Conservation (phyloP, 2,888 invertebrate genomes). For the Acholoe squamosa region DNA sequence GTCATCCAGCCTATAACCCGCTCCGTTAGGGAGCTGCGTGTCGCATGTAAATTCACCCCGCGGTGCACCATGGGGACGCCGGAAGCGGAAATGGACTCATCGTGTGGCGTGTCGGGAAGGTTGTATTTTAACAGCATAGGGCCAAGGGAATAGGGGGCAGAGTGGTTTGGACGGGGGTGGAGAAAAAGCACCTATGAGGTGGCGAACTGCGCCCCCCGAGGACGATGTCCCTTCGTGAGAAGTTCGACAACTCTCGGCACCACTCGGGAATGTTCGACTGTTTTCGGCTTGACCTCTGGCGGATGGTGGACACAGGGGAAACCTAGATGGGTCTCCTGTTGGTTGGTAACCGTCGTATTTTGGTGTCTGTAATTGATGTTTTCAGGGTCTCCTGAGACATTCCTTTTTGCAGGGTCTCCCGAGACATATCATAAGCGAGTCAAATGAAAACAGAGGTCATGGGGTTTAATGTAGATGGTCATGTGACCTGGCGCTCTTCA, state of each 20-base stretch:
- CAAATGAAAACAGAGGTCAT: too few relatives aligned
- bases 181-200: too few relatives aligned
- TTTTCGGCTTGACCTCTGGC: background rate
- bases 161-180: background rate
- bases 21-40: background rate
- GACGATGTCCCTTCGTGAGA: constrained; percentile 2
- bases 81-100: constrained; percentile 46
- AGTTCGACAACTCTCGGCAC: background rate
- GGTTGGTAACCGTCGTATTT: too few relatives aligned
- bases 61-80: constrained; percentile 32
- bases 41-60: constrained; percentile 2
- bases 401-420: too few relatives aligned
- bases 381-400: too few relatives aligned
- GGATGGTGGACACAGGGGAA: too few relatives aligned
- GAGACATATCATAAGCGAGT: too few relatives aligned
- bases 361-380: too few relatives aligned
- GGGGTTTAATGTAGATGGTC: too few relatives aligned
- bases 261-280: constrained; percentile 1
- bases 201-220: background rate
- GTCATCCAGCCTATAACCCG: background rate
- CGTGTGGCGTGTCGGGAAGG: constrained; percentile 32
- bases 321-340: too few relatives aligned
- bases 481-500: too few relatives aligned
- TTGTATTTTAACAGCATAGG: background rate
- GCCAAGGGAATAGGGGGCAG: background rate